Base-by-base conservation (phyloP, 1,140 invertebrate genomes). In the Calephelis nemesis region DNA sequence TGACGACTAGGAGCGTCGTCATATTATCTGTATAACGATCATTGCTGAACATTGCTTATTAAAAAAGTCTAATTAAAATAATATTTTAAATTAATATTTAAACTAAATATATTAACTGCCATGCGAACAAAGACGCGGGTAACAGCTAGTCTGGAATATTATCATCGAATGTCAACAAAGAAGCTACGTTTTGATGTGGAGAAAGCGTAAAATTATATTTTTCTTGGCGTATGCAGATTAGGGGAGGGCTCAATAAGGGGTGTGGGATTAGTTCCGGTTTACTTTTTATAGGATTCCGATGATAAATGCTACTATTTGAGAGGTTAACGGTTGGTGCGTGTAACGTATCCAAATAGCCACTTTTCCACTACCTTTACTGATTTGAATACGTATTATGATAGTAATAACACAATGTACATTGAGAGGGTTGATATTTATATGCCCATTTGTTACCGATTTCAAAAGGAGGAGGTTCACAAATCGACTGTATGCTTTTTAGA, bases 261-360 rank as follows among this genome's bases (percentile, higher is more conserved):
- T 71, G 75, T 73, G 66, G 84, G 85, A 88, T 91, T 91, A 87
- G 88, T 88, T 88, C 84, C 88, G 88, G 86, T 90, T 85, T 88
- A 88, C 81, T 90, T 91, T 91, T 90, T 91, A 88, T 91, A 87
- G 87, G 87, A 91, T 91, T 89, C 79, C 76, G 86, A 91, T 91
- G 88, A 91, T 91, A 88, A 90, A 91, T 90, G 88, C 84, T 81
- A 73, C 74, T 70, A 79, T 80, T 84, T 73, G 77, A 83, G 80
- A 79, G 78, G 73, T 76, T 85, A 89, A 83, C 87, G 88, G 85
- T 75, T 91, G 85, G 84, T 78, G 87, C 87, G 87, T 91, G 84
- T 81, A 91, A 89, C 81, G 74, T 85, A 84, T 88, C 82, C 82
- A 87, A 90, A 91, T 89, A 87, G 78, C 79, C 74, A 78, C 71